These are phyloP conservation scores for Dinothrombium tinctorium DNA, from an alignment of 1,140 invertebrate species.

Conservation along the genomic window DNA sequence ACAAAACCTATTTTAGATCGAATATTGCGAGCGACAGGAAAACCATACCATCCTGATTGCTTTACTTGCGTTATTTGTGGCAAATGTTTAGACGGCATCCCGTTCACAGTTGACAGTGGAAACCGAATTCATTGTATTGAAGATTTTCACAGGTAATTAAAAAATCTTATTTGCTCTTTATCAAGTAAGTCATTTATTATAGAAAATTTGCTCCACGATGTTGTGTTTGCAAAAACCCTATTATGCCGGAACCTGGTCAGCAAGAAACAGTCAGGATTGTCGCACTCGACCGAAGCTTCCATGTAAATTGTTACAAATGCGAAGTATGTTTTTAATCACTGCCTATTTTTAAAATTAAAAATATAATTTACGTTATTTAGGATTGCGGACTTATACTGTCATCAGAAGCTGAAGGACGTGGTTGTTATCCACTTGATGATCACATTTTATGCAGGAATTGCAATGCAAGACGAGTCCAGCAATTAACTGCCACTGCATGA, in stretches of 20 bases:
- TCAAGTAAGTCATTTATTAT: too few species aligned
- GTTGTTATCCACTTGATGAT: conserved; percentile 89
- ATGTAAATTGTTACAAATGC: conserved; percentile 88
- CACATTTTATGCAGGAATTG: conserved; percentile 91
- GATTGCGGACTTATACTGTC: conserved; percentile 78
- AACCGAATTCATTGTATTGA: conserved; percentile 97
- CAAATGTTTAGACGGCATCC: conserved; percentile 86
- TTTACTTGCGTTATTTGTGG: conserved; percentile 88
- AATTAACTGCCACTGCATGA: conserved; percentile 19
- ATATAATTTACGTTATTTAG: conserved; percentile 27
- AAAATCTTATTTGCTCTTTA: too few species aligned
- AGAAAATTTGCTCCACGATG: conserved; percentile 97
- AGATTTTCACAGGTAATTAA: conserved; percentile 96
- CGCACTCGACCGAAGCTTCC: conserved; percentile 86
- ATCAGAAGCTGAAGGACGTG: conserved; percentile 75
- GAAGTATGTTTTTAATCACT: conserved; percentile 34
- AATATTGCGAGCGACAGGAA: conserved; percentile 42
- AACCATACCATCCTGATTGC: too few species aligned
- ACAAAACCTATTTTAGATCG: conserved; percentile 76
- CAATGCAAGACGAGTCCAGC: conserved; percentile 67
- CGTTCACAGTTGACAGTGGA: conserved; percentile 91
- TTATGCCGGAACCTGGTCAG: conserved; percentile 82
- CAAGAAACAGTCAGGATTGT: conserved; percentile 92
- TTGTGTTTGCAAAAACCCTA: conserved; percentile 49
- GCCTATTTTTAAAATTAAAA: conserved; percentile 1